Percentiles rank a stretch among this genome's conserved stretches.
Evolutionary conservation across 2,888 invertebrate species (phyloP).

Genomic region (Plagodis dolabraria): DNA sequence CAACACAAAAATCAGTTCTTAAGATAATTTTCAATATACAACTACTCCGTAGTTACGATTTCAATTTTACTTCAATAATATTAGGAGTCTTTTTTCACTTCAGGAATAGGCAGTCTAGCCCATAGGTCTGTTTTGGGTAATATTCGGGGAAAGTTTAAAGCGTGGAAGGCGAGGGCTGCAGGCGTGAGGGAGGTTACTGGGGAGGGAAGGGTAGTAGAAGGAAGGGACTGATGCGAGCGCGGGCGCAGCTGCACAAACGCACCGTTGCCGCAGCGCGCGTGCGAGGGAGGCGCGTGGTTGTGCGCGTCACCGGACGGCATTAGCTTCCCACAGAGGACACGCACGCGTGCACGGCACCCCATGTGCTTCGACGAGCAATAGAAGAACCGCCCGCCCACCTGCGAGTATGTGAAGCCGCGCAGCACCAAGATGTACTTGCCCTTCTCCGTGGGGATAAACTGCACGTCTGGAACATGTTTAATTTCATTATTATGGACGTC

Average conservation of each 20-base stretch:
- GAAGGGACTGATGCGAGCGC: conserved; percentile 46
- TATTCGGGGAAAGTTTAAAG: conserved; percentile 71
- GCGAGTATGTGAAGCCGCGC: conserved; percentile 77
- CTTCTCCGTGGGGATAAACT: conserved; percentile 81
- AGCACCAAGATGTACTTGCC: conserved; percentile 79
- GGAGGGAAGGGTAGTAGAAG: conserved; percentile 56
- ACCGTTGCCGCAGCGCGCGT: conserved; percentile 79
- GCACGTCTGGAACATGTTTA: conserved; percentile 67
- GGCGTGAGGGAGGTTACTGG: conserved; percentile 62
- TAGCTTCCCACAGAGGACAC: conserved; percentile 68
- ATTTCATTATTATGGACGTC: too few relatives aligned
- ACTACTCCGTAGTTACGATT: neutral
- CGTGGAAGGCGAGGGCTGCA: conserved; percentile 67
- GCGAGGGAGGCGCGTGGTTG: conserved; percentile 77
- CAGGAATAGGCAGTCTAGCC: conserved; percentile 61
- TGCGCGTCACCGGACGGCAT: conserved; percentile 73
- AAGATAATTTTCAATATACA: too few relatives aligned
- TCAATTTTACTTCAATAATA: conserved; percentile 6
- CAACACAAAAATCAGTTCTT: too few relatives aligned
- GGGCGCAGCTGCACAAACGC: conserved; percentile 78
- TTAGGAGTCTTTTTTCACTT: conserved; percentile 65
- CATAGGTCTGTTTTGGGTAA: conserved; percentile 76
- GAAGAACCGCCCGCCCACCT: conserved; percentile 80
- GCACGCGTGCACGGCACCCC: conserved; percentile 75
- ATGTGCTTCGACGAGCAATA: conserved; percentile 81